phyloP scores from a whole-genome alignment of 2,113 vertebrate species.

The Planiliza haematocheilus region DNA sequence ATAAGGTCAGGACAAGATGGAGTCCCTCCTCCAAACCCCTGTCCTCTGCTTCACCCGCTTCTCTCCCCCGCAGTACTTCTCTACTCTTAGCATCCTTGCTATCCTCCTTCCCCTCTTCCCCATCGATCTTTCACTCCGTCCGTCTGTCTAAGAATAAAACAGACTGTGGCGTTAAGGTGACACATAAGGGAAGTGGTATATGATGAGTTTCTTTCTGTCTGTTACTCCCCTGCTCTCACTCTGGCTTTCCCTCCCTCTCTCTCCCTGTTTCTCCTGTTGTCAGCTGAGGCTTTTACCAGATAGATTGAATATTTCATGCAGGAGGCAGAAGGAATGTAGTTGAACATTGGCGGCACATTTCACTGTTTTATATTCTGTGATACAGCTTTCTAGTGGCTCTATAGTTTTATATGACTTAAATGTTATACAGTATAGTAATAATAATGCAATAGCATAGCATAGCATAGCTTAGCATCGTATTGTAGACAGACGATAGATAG shows the following conservation, averaged over 20 bases:
- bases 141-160: not conserved
- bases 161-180: not conserved
- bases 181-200: not conserved
- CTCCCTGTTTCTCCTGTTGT: conserved; percentile 15
- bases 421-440: not conserved
- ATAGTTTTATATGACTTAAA: not conserved
- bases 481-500: no score
- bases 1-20: conserved; percentile 55
- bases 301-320: conserved; percentile 80
- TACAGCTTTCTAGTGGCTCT: conserved; percentile 3
- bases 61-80: not conserved
- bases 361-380: conserved; percentile 25
- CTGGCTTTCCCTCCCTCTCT: not conserved
- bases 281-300: conserved; percentile 66
- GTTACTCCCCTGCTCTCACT: not conserved
- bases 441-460: not conserved
- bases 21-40: conserved; percentile 35
- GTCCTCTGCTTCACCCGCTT: conserved; percentile 24
- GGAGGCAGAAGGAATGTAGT: conserved; percentile 34
- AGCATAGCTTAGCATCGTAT: no score
- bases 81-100: not conserved
- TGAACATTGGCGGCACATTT: conserved; percentile 45
- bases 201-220: not conserved
- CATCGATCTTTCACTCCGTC: no score
- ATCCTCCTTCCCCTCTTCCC: not conserved